Percentiles rank a stretch among this genome's conserved stretches.
These are phyloP conservation scores for Scelioninae gen. 1 DNA, from an alignment of 2,888 invertebrate species.

Conservation along the genomic window DNA sequence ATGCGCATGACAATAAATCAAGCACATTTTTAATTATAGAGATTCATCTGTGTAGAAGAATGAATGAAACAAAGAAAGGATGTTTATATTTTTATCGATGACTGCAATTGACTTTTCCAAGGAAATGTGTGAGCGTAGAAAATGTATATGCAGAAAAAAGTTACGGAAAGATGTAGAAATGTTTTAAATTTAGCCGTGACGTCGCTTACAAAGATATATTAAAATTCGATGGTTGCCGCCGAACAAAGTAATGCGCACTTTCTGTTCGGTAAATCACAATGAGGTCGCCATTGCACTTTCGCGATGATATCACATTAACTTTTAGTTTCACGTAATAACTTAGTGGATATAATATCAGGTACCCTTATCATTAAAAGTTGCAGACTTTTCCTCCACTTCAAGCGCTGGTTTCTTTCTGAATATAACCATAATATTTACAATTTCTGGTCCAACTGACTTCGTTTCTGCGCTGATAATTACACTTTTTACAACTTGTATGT, in stretches of 20 bases:
- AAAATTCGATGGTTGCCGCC: conserved; percentile 16
- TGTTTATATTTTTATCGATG: conserved; percentile 31
- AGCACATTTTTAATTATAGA: neutral
- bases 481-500: neutral
- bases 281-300: conserved; percentile 60
- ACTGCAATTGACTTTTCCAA: conserved; percentile 25
- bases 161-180: conserved; percentile 12
- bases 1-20: too few relatives aligned
- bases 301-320: conserved; percentile 60
- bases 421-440: too few relatives aligned
- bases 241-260: conserved; percentile 48
- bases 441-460: too few relatives aligned
- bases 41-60: neutral
- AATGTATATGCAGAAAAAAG: neutral
- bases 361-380: conserved; percentile 14
- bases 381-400: too few relatives aligned
- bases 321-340: conserved; percentile 47
- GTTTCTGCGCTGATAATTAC: neutral
- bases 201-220: conserved; percentile 33
- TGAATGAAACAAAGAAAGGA: neutral
- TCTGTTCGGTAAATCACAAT: too few relatives aligned
- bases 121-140: conserved; percentile 43
- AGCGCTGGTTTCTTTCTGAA: too few relatives aligned
- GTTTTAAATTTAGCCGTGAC: conserved; percentile 11
- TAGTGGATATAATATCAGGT: too few relatives aligned